These are phyloP conservation scores for Thera britannica DNA, from an alignment of 2,888 invertebrate species.

Conservation along the genomic window DNA sequence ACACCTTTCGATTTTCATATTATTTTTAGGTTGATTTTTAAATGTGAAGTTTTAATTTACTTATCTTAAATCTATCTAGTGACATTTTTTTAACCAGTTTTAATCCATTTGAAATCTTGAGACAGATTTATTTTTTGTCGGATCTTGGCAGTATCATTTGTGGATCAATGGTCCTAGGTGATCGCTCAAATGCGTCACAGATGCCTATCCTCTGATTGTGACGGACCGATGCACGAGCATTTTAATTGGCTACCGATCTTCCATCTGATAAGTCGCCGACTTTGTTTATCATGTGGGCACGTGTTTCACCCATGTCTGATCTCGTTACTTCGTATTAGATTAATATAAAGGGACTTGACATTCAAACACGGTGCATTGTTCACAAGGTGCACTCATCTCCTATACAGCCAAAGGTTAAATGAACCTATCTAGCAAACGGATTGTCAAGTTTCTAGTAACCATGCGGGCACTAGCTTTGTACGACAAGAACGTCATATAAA, in stretches of 20 bases:
- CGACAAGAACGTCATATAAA: conserved; percentile 50
- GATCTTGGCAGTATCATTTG: conserved; percentile 38
- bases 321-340: conserved; percentile 49
- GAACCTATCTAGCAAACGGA: conserved; percentile 52
- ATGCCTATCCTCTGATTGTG: conserved; percentile 78
- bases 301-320: conserved; percentile 67
- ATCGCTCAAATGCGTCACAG: conserved; percentile 77
- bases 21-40: background rate
- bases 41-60: too few species aligned
- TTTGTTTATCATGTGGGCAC: conserved; percentile 72
- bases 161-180: conserved; percentile 57
- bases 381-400: conserved; percentile 14
- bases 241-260: conserved; percentile 82
- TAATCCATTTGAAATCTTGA: conserved; percentile 18
- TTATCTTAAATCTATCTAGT: too few species aligned
- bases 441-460: conserved; percentile 58
- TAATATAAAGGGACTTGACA: conserved; percentile 31
- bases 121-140: conserved; percentile 37
- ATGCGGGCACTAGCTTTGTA: conserved; percentile 70
- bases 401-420: conserved; percentile 55
- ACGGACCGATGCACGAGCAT: conserved; percentile 83
- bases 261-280: conserved; percentile 75
- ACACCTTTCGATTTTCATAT: too few species aligned
- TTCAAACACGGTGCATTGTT: conserved; percentile 38
- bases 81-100: background rate